phyloP scores from a whole-genome alignment of 2,888 invertebrate species.

The Spodoptera exigua region DNA sequence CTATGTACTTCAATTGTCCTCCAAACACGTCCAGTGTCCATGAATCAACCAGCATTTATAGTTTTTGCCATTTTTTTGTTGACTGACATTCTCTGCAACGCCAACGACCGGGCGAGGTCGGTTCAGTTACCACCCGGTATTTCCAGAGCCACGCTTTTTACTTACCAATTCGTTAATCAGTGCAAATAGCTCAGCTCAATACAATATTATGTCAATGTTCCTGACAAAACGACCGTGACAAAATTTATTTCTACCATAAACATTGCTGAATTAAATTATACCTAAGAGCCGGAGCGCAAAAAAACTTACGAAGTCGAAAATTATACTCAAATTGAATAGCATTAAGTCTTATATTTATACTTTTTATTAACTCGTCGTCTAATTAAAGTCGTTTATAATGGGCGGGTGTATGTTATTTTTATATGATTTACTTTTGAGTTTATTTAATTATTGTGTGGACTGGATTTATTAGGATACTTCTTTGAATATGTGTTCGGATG shows the following conservation, averaged over 20 bases:
- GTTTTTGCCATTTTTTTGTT: constrained; percentile 59
- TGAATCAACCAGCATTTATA: constrained; percentile 58
- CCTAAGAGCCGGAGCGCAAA: constrained; percentile 25
- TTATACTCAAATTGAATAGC: constrained; percentile 5
- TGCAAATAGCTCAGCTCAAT: constrained; percentile 38
- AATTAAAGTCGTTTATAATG: constrained; percentile 22
- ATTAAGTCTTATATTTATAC: constrained; percentile 14
- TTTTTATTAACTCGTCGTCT: constrained; percentile 31
- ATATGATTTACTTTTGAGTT: constrained; percentile 24
- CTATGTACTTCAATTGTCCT: constrained; percentile 11
- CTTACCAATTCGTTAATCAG: constrained; percentile 41
- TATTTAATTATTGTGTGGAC: constrained; percentile 31
- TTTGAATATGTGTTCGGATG: constrained; percentile 5
- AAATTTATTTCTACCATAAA: constrained; percentile 38
- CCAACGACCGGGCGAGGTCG: constrained; percentile 82
- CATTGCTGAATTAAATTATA: constrained; percentile 29
- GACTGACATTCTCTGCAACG: constrained; percentile 76
- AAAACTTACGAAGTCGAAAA: constrained; percentile 20
- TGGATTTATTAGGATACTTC: constrained; percentile 29
- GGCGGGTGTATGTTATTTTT: constrained; percentile 24
- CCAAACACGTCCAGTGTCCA: constrained; percentile 21
- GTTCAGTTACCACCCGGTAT: constrained; percentile 70
- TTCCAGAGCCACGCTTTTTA: constrained; percentile 68
- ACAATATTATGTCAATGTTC: constrained; percentile 34
- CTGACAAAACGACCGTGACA: constrained; percentile 24